Evolutionary conservation across 1,140 invertebrate genomes (phyloP).

Genomic region (Ooceraea biroi): DNA sequence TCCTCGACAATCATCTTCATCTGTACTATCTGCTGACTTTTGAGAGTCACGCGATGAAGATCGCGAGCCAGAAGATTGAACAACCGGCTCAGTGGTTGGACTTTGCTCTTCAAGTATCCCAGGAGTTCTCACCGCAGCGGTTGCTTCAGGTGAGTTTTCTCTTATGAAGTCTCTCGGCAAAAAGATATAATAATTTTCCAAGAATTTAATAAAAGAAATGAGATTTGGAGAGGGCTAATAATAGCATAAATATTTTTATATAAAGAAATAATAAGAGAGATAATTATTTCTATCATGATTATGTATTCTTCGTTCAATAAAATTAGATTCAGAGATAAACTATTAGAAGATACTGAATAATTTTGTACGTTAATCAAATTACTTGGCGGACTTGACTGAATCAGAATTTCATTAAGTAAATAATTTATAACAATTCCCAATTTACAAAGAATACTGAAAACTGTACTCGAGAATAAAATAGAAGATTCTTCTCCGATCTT

Average conservation of each 20-base stretch:
- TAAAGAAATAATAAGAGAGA: too few relatives aligned
- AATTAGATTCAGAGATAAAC: too few relatives aligned
- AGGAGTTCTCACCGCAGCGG: conserved; percentile 89
- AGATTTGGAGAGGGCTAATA: not conserved
- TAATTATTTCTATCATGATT: too few relatives aligned
- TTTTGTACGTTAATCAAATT: too few relatives aligned
- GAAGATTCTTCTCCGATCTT: conserved; percentile 77
- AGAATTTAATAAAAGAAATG: not conserved
- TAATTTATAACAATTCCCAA: too few relatives aligned
- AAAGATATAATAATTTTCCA: not conserved
- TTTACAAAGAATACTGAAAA: too few relatives aligned
- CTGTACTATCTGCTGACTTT: conserved; percentile 91
- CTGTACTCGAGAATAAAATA: not conserved
- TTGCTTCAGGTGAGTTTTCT: conserved; percentile 85
- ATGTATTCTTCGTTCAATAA: too few relatives aligned
- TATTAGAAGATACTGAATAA: too few relatives aligned
- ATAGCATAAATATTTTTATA: too few relatives aligned
- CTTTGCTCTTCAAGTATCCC: conserved; percentile 89
- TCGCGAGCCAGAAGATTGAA: conserved; percentile 67
- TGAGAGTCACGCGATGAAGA: conserved; percentile 88
- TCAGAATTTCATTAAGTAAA: too few relatives aligned
- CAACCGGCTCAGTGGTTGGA: conserved; percentile 88
- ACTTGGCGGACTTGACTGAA: too few relatives aligned
- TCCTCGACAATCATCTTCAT: conserved; percentile 92
- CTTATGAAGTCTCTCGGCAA: not conserved